Evolutionary conservation across 30 jellyfish, hydroid and myxozoan species (phyloP).

Genomic region (Cassiopea xamachana): DNA sequence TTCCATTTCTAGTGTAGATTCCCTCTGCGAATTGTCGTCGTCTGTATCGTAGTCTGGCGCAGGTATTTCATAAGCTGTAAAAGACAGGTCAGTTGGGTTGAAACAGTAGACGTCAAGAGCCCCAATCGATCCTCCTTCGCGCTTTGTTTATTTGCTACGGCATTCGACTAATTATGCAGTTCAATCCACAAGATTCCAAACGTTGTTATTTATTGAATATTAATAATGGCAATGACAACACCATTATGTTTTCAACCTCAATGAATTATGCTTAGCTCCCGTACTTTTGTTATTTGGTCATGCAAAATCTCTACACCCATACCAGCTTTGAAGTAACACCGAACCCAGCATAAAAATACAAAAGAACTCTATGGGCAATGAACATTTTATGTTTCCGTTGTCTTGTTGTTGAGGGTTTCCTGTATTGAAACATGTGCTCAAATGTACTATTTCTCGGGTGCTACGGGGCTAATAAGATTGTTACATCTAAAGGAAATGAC

Average conservation of each 20-base stretch:
- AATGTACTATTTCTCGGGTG: background rate
- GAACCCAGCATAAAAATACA: background rate
- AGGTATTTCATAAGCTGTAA: constrained; percentile 58
- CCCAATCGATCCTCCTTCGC: background rate
- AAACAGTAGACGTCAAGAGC: background rate
- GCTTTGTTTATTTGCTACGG: background rate
- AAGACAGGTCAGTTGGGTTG: background rate
- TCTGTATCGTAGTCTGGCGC: constrained; percentile 62
- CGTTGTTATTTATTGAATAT: background rate
- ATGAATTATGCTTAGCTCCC: background rate
- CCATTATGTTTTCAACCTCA: background rate
- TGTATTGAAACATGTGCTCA: background rate
- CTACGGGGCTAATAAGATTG: background rate
- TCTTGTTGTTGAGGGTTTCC: background rate
- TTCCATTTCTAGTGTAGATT: background rate
- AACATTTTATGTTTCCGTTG: background rate
- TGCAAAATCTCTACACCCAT: background rate
- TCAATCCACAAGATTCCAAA: too few species aligned
- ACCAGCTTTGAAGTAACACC: background rate
- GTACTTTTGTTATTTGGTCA: background rate
- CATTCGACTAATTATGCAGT: background rate
- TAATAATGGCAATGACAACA: background rate
- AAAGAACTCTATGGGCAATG: background rate
- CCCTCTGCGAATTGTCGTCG: too few species aligned
- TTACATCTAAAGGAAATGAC: background rate